phyloP scores from a whole-genome alignment of 2,888 invertebrate species.

The Scrobipalpa atriplicella region DNA sequence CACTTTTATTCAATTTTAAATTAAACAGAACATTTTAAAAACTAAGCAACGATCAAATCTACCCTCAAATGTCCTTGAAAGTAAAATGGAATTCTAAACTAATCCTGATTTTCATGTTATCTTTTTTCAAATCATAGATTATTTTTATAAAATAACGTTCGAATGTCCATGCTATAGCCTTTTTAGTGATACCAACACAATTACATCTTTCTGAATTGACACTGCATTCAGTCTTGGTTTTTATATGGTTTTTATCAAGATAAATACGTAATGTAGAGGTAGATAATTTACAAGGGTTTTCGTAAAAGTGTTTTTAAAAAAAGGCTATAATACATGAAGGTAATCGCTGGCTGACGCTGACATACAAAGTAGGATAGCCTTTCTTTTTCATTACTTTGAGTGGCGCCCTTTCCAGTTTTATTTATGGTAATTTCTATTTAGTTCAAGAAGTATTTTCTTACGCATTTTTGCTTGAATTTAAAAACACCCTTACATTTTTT shows the following conservation, averaged over 20 bases:
- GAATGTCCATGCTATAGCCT: background rate
- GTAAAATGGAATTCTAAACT: background rate
- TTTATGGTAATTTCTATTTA: no score
- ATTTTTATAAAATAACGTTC: background rate
- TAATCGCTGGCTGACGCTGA: no score
- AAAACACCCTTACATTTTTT: background rate
- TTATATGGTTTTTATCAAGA: slow-evolving; percentile 54
- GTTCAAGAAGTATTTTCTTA: no score
- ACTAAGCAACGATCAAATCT: background rate
- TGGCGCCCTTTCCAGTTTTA: no score
- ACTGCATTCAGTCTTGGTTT: slow-evolving; percentile 81
- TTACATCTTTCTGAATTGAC: slow-evolving; percentile 73
- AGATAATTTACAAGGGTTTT: slow-evolving; percentile 67
- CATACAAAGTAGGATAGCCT: background rate
- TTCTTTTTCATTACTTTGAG: background rate
- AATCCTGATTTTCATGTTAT: background rate
- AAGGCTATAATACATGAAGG: background rate
- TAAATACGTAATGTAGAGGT: slow-evolving; percentile 65
- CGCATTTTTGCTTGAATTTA: no score
- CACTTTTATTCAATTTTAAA: slow-evolving; percentile 36
- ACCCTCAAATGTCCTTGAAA: background rate
- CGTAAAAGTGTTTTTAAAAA: background rate
- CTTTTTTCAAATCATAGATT: background rate
- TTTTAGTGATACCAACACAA: background rate
- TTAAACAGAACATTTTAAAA: background rate